phyloP scores from a whole-genome alignment of 1,140 invertebrate species.

The Drosophila pruinosa region DNA sequence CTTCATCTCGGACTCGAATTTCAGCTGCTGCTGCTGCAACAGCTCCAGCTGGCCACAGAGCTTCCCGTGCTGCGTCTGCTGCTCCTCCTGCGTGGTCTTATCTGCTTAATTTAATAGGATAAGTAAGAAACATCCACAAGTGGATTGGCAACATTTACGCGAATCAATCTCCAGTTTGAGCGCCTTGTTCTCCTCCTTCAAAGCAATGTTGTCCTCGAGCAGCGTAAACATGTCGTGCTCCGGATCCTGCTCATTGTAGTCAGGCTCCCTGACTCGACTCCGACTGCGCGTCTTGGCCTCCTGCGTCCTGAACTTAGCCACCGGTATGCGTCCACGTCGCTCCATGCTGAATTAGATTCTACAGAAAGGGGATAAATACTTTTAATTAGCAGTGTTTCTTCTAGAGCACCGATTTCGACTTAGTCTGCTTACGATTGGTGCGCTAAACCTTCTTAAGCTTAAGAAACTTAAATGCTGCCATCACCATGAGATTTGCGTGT shows the following conservation, averaged over 20 bases:
- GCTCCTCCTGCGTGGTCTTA: conserved; percentile 68
- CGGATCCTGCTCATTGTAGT: conserved; percentile 79
- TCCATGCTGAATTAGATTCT: conserved; percentile 45
- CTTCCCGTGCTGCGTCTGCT: conserved; percentile 66
- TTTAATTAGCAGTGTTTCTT: neutral
- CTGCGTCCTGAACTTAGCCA: conserved; percentile 76
- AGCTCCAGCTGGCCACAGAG: conserved; percentile 54
- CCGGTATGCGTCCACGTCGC: conserved; percentile 73
- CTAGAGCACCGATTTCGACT: no score
- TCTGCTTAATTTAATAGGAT: conserved; percentile 31
- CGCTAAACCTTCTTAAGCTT: conserved; percentile 62
- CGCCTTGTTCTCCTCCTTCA: conserved; percentile 80
- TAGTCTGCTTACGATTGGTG: conserved; percentile 55
- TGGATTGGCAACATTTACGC: conserved; percentile 36
- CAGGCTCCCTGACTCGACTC: conserved; percentile 74
- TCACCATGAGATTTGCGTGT: conserved; percentile 67
- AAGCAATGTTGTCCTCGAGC: conserved; percentile 78
- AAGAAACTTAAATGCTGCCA: conserved; percentile 50
- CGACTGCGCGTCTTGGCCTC: conserved; percentile 78
- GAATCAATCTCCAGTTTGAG: conserved; percentile 74
- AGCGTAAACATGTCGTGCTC: conserved; percentile 80
- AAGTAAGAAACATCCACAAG: neutral
- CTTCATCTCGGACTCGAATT: conserved; percentile 66
- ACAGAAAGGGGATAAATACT: neutral
- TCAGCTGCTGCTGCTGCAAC: conserved; percentile 56